Conservation (phyloP, 2,113 vertebrate species). For the Hyperoodon ampullatus region DNA sequence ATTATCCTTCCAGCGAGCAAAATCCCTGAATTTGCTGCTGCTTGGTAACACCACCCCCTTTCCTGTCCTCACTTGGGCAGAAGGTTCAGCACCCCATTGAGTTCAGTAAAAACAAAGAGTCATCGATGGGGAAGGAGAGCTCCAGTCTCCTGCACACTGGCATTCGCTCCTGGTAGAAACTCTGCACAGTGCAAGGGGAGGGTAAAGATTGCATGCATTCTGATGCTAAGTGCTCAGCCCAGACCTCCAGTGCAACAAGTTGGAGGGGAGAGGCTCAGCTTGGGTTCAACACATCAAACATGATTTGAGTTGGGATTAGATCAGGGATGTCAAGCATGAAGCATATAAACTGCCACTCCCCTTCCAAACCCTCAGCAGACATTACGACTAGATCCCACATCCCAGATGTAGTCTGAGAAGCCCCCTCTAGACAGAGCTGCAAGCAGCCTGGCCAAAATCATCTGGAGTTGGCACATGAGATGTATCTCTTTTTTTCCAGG, state of each 20-base stretch:
- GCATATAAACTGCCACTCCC: background rate
- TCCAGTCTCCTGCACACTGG: background rate
- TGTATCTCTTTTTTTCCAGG: background rate
- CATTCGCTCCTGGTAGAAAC: background rate
- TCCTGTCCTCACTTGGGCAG: constrained; percentile 57
- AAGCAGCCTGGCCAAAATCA: background rate
- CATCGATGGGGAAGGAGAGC: background rate
- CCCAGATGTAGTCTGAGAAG: background rate
- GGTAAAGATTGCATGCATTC: background rate
- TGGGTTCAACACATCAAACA: background rate
- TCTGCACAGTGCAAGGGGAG: background rate
- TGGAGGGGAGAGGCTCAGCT: background rate
- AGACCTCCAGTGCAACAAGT: background rate
- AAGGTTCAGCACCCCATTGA: constrained; percentile 68
- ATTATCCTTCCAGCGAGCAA: constrained; percentile 49
- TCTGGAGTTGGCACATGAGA: background rate
- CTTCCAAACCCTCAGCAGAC: background rate
- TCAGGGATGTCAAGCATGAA: background rate
- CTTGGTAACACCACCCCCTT: constrained; percentile 73
- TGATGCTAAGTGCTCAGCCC: background rate
- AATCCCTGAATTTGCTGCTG: constrained; percentile 50
- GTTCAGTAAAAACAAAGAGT: constrained; percentile 61
- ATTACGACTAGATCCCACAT: background rate
- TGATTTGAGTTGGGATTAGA: background rate
- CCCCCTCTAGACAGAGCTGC: background rate